A percentile compares a stretch with the other conserved stretches of the same genome.
phyloP scores from a whole-genome alignment of 2,888 invertebrate genomes.

The Charanyca ferruginea region DNA sequence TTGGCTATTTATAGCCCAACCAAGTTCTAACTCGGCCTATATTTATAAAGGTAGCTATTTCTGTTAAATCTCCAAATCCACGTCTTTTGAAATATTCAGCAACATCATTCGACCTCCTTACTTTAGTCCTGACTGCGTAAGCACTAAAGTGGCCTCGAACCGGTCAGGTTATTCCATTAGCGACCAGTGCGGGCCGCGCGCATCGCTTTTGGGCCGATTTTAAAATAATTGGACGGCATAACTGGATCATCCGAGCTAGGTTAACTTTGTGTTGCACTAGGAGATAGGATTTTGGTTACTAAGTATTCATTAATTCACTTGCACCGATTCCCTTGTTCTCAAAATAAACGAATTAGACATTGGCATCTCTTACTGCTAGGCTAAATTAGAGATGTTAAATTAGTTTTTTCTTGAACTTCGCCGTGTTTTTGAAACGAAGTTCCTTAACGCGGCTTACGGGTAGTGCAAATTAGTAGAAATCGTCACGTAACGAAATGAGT shows the following conservation, averaged over 20 bases:
- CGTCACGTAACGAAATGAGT: too few species aligned
- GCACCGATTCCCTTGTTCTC: too few species aligned
- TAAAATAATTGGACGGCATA: conserved; percentile 79
- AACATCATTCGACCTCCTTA: conserved; percentile 32
- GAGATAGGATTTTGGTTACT: conserved; percentile 35
- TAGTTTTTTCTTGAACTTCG: too few species aligned
- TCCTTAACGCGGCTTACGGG: too few species aligned
- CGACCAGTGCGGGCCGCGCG: conserved; percentile 51
- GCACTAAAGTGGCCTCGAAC: conserved; percentile 51
- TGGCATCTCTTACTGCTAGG: too few species aligned
- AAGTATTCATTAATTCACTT: too few species aligned
- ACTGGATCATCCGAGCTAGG: conserved; percentile 69
- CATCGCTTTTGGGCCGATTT: conserved; percentile 72
- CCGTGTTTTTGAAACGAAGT: too few species aligned
- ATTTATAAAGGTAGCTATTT: background rate
- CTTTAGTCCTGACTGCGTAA: conserved; percentile 24
- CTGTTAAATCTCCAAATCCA: background rate
- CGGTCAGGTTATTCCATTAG: conserved; percentile 72
- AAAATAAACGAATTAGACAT: too few species aligned
- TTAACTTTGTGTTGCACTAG: conserved; percentile 51
- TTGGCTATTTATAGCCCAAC: background rate
- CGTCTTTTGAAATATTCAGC: conserved; percentile 37
- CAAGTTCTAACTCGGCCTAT: background rate
- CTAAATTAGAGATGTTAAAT: too few species aligned
- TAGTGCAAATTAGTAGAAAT: too few species aligned